phyloP scores from a whole-genome alignment of 92 coral and sea anemone genomes.

The Paragorgia papillata region DNA sequence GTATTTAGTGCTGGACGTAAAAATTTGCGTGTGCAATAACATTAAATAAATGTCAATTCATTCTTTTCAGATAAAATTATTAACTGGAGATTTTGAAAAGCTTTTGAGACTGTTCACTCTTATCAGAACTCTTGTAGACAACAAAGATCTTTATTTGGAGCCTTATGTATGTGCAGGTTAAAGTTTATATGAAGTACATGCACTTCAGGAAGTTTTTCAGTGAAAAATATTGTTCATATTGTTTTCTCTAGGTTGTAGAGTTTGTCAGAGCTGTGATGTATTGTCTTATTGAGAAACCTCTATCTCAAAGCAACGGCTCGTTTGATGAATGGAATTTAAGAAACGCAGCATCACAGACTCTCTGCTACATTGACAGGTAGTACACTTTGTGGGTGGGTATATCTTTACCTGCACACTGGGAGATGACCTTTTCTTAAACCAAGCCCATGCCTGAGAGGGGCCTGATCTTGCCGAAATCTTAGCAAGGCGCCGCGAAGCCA shows the following conservation, averaged over 20 bases:
- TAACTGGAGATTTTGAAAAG: slow-evolving; percentile 78
- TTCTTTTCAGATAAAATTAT: slow-evolving; percentile 71
- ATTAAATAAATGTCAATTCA: no score
- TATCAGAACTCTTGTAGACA: slow-evolving; percentile 78
- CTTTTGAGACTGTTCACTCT: slow-evolving; percentile 78
- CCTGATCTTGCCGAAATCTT: no score
- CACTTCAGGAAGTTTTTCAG: no score
- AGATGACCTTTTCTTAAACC: no score
- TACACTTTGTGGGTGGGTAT: no score
- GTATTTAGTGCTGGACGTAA: no score
- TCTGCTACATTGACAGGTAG: slow-evolving; percentile 85
- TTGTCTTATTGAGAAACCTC: slow-evolving; percentile 60
- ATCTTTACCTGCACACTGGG: no score
- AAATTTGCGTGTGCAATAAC: no score
- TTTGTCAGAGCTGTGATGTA: slow-evolving; percentile 95
- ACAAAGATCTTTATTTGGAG: slow-evolving; percentile 76
- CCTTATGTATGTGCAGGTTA: slow-evolving; percentile 74
- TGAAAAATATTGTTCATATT: neutral
- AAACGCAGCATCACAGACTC: slow-evolving; percentile 78
- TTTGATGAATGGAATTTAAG: slow-evolving; percentile 88
- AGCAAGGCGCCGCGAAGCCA: no score
- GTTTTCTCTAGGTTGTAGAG: slow-evolving; percentile 78
- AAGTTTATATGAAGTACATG: neutral
- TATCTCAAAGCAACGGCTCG: neutral
- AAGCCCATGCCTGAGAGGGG: no score